Conservation (phyloP, 2,797 vertebrate species). For the Buphagus erythrorhynchus region DNA sequence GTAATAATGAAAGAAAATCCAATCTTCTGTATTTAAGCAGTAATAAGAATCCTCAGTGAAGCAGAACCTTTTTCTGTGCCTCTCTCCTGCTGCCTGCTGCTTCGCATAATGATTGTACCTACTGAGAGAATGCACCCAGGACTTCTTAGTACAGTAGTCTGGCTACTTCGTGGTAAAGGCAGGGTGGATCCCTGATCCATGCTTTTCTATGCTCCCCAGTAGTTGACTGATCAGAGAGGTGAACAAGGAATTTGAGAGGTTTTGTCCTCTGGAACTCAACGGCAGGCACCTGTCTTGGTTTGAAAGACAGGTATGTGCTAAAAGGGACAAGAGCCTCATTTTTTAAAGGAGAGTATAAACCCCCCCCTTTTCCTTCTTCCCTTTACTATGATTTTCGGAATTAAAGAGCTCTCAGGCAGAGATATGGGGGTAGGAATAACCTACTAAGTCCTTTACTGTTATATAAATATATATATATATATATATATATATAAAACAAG, state of each 20-base stretch:
- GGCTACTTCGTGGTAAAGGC: not conserved
- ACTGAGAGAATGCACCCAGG: not conserved
- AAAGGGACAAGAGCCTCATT: too few relatives aligned
- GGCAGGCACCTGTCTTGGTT: not conserved
- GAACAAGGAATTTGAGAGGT: not conserved
- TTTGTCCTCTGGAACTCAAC: not conserved
- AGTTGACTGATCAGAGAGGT: not conserved
- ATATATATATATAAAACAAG: too few relatives aligned
- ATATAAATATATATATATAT: too few relatives aligned
- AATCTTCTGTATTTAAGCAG: conserved; percentile 50
- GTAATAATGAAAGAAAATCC: conserved; percentile 60
- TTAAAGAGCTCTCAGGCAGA: too few relatives aligned
- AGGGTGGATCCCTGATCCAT: not conserved
- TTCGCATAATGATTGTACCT: conserved; percentile 45
- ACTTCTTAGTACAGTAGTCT: not conserved
- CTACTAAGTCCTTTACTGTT: too few relatives aligned
- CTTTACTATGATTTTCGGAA: too few relatives aligned
- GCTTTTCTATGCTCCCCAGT: not conserved
- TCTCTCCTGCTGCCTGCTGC: conserved; percentile 33
- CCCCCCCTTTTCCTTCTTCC: too few relatives aligned
- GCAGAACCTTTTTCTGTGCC: conserved; percentile 41
- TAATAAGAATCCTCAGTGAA: conserved; percentile 65
- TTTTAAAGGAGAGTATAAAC: too few relatives aligned
- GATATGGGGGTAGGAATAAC: too few relatives aligned
- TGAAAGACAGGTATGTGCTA: too few relatives aligned